Evolutionary conservation across 2,113 vertebrate genomes (phyloP).

Genomic region (Pseudorasbora parva): DNA sequence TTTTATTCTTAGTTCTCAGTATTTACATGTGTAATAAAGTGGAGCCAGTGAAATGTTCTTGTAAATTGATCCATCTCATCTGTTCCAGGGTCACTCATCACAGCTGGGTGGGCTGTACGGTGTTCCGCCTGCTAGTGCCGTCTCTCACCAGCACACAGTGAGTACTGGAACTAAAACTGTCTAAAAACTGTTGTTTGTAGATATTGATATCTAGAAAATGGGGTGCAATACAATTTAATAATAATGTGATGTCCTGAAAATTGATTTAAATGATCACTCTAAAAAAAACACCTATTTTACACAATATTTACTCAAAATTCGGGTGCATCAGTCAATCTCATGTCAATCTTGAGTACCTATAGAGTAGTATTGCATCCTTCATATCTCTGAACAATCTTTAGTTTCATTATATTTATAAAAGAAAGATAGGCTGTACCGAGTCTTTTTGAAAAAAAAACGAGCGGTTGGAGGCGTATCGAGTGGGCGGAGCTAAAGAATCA

Average conservation of each 20-base stretch:
- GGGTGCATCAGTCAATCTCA: too few relatives aligned
- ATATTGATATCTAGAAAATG: neutral
- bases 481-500: too few relatives aligned
- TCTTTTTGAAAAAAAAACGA: too few relatives aligned
- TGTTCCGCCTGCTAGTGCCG: constrained; percentile 75
- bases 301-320: neutral
- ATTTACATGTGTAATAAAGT: neutral
- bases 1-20: neutral
- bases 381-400: too few relatives aligned
- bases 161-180: constrained; percentile 63
- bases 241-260: neutral
- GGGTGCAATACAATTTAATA: neutral
- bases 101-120: constrained; percentile 88
- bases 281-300: neutral
- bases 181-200: neutral
- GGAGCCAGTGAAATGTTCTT: neutral
- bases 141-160: constrained; percentile 86
- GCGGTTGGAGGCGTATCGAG: too few relatives aligned
- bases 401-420: too few relatives aligned
- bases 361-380: too few relatives aligned
- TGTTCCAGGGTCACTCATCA: constrained; percentile 84
- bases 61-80: constrained; percentile 39
- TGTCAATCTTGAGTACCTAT: too few relatives aligned
- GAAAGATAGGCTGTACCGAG: too few relatives aligned
- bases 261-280: neutral